Evolutionary conservation across 2,797 vertebrate genomes (phyloP).

Genomic region (Acanthurus leucopareius): DNA sequence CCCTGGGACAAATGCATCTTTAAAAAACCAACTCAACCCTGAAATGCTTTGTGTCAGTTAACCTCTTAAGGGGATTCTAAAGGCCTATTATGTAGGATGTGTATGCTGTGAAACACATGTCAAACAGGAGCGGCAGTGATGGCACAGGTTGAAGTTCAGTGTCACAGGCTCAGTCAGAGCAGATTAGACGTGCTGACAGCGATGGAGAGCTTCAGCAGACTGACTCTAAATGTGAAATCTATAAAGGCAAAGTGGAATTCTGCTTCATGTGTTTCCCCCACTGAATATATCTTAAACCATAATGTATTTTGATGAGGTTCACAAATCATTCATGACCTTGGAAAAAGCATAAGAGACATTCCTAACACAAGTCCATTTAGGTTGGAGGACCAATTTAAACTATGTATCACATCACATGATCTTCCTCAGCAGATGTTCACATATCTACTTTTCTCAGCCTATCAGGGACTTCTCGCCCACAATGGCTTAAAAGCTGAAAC

Average conservation of each 20-base stretch:
- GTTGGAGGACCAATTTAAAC: neutral
- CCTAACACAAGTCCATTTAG: neutral
- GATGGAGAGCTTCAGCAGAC: neutral
- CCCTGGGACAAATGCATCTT: conserved; percentile 6
- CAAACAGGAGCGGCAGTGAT: conserved; percentile 1
- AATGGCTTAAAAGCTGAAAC: neutral
- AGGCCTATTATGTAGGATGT: neutral
- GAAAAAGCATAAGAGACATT: neutral
- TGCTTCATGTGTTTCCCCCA: neutral
- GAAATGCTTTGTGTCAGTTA: conserved; percentile 27
- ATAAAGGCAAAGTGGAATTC: neutral
- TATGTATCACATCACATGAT: conserved; percentile 6
- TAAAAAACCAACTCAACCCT: conserved; percentile 11
- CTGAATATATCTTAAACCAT: neutral
- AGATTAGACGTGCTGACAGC: conserved; percentile 15
- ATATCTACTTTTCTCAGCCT: neutral
- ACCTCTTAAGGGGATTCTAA: neutral
- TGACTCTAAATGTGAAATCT: neutral
- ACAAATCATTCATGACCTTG: conserved; percentile 14
- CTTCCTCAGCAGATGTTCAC: neutral
- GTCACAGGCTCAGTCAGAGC: conserved; percentile 22
- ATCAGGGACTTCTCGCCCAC: neutral
- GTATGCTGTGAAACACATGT: neutral
- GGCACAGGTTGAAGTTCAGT: conserved; percentile 20
- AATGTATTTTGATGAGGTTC: neutral